Percentiles rank a stretch among this genome's conserved stretches.
phyloP scores from a whole-genome alignment of 2,888 invertebrate species.

The Margaritifera margaritifera region DNA sequence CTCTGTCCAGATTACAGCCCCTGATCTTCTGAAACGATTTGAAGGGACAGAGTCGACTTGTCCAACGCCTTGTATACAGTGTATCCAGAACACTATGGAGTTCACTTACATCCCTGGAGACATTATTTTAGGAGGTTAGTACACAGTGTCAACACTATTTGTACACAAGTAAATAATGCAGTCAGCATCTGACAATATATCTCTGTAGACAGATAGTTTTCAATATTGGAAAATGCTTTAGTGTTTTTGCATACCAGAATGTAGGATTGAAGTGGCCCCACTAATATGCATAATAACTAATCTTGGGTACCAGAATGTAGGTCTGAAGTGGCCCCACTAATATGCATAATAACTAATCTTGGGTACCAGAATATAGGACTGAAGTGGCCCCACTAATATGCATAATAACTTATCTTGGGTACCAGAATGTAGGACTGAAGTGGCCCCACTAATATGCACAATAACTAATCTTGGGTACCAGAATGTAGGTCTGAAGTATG shows the following conservation, averaged over 20 bases:
- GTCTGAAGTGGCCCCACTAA: too few species aligned
- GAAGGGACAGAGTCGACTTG: constrained; percentile 35
- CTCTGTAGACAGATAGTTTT: not conserved
- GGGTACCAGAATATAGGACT: too few species aligned
- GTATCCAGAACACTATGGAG: constrained; percentile 49
- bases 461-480: too few species aligned
- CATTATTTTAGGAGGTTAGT: constrained; percentile 62
- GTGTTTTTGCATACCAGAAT: not conserved
- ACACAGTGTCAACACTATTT: not conserved
- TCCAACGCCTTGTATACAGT: constrained; percentile 45
- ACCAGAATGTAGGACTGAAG: too few species aligned
- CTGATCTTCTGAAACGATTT: constrained; percentile 12
- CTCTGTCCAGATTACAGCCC: constrained; percentile 39
- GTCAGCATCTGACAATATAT: not conserved
- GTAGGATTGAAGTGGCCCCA: too few species aligned
- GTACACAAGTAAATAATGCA: not conserved
- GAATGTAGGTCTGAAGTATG: too few species aligned
- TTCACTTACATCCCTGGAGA: constrained; percentile 64
- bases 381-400: too few species aligned
- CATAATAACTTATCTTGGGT: too few species aligned
- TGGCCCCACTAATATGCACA: too few species aligned
- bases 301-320: too few species aligned
- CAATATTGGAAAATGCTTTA: not conserved
- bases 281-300: too few species aligned
- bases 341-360: too few species aligned